phyloP scores from a whole-genome alignment of 2,113 vertebrate species.

The Litocranius walleri region DNA sequence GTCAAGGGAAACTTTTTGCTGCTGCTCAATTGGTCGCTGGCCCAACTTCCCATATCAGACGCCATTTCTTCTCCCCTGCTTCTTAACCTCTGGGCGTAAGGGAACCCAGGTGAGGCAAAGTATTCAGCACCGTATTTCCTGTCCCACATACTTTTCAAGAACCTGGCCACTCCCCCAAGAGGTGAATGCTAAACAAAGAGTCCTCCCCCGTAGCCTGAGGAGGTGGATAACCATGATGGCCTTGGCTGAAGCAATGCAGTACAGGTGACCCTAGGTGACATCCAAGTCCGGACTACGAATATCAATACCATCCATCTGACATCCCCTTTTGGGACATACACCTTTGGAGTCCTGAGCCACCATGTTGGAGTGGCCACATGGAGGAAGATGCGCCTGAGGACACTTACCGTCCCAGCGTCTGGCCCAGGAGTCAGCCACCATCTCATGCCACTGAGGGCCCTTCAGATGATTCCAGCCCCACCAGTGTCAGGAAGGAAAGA shows the following conservation, averaged over 20 bases:
- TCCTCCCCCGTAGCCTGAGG: not conserved
- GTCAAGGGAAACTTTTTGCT: not conserved
- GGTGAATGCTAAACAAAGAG: not conserved
- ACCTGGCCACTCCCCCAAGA: not conserved
- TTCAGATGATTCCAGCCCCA: not conserved
- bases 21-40: rapidly evolving
- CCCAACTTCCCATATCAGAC: not conserved
- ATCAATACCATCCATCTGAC: not conserved
- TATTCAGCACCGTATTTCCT: not conserved
- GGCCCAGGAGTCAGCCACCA: not conserved
- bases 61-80: not conserved
- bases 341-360: not conserved
- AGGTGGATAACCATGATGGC: rapidly evolving
- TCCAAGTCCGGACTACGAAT: not conserved
- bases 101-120: not conserved
- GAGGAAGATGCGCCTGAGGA: not conserved
- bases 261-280: not conserved
- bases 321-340: not conserved
- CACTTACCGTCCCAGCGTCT: rapidly evolving
- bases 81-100: not conserved
- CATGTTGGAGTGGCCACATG: not conserved
- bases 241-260: not conserved
- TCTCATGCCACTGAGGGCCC: not conserved
- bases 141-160: not conserved
- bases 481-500: not conserved